Base-by-base conservation (phyloP, 2,888 invertebrate genomes). In the Anorthoa munda region DNA sequence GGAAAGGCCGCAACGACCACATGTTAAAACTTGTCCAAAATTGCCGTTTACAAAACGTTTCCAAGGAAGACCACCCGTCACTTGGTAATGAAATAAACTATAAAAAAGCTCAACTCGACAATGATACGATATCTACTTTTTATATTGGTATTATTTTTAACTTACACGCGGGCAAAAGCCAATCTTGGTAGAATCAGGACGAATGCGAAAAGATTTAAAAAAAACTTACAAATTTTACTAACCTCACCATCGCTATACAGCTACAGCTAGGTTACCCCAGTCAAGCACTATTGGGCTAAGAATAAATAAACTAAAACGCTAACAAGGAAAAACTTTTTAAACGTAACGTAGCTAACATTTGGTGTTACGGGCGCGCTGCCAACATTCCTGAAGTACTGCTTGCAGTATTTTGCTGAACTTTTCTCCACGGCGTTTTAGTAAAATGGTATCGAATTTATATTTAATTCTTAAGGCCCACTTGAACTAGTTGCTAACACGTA, bases 301-400 rank as follows among this genome's bases (percentile, higher is more conserved):
- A 66, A 60, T 58, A 66, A 82, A 77, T 77, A 77, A 65, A 59
- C 45, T 46, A 46, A 72, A 71, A 46, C 26, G 31, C 46, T 75
- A 67, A 77, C 75, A 77, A 85, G 85, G 69, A 77, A 84, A 85
- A 80, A 58, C 77, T 59, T 68, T 82, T 76, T 63, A n/a, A n/a
- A n/a, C n/a, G 60, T 74, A 50, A 50, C 31, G 60, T 70, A 66
- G 61, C 71, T 61, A 77, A 61, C 73, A 70, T 85, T 85, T 56
- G 71, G 60, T 64, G 80, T 71, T 31, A 64, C 65, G 69, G 84
- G 82, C 67, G 61, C 53, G 13, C 21, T 45, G 77, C 82, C 85
- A 85, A 77, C 53, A 71, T 77, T 66, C 66, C 17, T 53, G 53
- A 72, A 70, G 63, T 53, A 63, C 39, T 58, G 23, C 70, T 50